These are phyloP conservation scores for Xanthorhoe designata DNA, from an alignment of 2,888 invertebrate species.

Conservation along the genomic window DNA sequence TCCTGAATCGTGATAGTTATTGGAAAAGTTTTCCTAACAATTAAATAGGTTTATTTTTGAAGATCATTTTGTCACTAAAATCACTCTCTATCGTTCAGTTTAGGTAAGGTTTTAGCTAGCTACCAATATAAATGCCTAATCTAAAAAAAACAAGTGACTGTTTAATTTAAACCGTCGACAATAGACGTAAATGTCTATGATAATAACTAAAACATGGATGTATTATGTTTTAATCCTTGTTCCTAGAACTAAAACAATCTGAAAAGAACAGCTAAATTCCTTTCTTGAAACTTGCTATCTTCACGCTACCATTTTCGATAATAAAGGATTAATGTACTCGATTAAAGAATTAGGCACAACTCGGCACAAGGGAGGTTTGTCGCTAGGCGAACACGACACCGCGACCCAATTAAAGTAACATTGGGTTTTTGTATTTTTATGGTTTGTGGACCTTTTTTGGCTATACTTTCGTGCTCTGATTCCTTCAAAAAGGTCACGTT, in stretches of 20 bases:
- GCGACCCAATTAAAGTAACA: constrained; percentile 36
- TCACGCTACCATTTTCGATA: not conserved
- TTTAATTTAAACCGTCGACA: no score
- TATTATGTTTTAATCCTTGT: no score
- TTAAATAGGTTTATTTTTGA: not conserved
- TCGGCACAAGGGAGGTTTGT: constrained; percentile 4
- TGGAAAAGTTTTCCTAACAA: not conserved
- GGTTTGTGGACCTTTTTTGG: constrained; percentile 49
- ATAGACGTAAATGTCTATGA: no score
- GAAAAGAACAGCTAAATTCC: not conserved
- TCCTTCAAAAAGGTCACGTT: constrained; percentile 51
- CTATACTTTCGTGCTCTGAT: constrained; percentile 54
- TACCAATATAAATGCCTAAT: no score
- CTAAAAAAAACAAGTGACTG: no score
- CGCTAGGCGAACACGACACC: constrained; percentile 9
- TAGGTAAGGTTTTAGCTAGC: no score
- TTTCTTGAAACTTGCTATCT: not conserved
- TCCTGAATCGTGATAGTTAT: constrained; percentile 6
- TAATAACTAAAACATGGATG: no score
- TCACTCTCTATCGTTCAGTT: no score
- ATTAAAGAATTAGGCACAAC: constrained; percentile 12
- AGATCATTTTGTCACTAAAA: no score
- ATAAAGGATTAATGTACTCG: not conserved
- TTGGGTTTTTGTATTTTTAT: constrained; percentile 31
- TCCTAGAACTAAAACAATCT: no score